Percentiles rank a stretch among this genome's conserved stretches.
Evolutionary conservation across 2,888 invertebrate species (phyloP).

Genomic region (Rotaria socialis): DNA sequence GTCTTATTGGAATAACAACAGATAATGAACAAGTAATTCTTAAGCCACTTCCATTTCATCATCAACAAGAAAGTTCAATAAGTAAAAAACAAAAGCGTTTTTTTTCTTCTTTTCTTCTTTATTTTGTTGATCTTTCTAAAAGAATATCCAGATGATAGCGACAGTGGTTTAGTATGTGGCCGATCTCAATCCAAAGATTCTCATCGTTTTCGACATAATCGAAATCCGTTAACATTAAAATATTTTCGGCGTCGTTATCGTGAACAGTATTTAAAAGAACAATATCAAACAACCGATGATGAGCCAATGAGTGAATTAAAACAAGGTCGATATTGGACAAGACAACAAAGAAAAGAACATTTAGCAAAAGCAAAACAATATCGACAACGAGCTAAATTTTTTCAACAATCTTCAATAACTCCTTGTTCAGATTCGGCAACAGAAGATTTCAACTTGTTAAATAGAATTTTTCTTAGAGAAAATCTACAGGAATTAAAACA

Average conservation of each 20-base stretch:
- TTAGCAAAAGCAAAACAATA: constrained; percentile 69
- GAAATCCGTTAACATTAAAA: background rate
- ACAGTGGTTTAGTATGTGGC: constrained; percentile 21
- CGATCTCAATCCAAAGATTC: constrained; percentile 1
- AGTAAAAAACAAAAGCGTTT: background rate
- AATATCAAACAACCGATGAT: constrained; percentile 67
- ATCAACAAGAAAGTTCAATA: background rate
- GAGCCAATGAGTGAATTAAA: constrained; percentile 74
- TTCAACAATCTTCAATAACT: constrained; percentile 47
- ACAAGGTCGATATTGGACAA: constrained; percentile 71
- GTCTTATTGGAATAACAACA: background rate
- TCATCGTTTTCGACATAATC: background rate
- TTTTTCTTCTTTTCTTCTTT: background rate
- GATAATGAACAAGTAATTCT: constrained; percentile 3
- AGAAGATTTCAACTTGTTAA: constrained; percentile 30
- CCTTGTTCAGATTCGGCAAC: background rate
- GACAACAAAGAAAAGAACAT: constrained; percentile 72
- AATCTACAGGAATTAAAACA: background rate
- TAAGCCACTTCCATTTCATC: background rate
- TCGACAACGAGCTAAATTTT: constrained; percentile 59
- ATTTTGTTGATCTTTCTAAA: background rate
- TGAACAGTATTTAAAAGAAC: constrained; percentile 30
- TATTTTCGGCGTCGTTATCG: constrained; percentile 1
- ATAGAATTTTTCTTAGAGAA: constrained; percentile 4
- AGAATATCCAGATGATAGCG: background rate